A percentile compares a stretch with the other conserved stretches of the same genome.
Conservation (phyloP, 2,113 vertebrate genomes). For the Salvator merianae region DNA sequence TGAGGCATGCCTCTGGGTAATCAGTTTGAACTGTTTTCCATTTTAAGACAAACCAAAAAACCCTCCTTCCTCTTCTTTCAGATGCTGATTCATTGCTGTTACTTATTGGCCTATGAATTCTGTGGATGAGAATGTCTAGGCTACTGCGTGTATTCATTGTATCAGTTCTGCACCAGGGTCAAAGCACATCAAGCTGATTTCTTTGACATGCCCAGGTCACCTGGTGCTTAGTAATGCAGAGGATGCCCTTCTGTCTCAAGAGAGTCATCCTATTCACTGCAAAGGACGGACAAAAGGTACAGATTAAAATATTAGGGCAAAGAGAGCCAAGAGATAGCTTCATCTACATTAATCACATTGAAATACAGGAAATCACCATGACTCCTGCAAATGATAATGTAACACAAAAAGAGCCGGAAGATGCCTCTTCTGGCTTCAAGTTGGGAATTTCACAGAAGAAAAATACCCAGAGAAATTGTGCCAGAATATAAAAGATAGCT, state of each 20-base stretch:
- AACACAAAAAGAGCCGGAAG: conserved; percentile 15
- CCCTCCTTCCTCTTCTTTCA: not conserved
- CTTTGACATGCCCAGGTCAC: conserved; percentile 17
- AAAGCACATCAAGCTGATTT: not conserved
- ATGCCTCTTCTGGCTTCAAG: conserved; percentile 30
- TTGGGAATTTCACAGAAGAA: conserved; percentile 34
- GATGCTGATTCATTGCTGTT: not conserved
- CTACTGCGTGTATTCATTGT: not conserved
- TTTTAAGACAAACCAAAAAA: not conserved
- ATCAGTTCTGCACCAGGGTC: not conserved
- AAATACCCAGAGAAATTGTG: not conserved
- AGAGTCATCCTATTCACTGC: conserved; percentile 7
- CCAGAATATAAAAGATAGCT: not conserved
- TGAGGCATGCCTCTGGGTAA: not conserved
- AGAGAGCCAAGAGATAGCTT: conserved; percentile 21
- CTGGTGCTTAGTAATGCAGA: conserved; percentile 33
- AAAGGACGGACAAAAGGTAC: conserved; percentile 19
- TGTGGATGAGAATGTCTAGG: not conserved
- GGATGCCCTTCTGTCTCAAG: conserved; percentile 2
- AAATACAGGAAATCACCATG: conserved; percentile 23
- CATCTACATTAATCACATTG: conserved; percentile 30
- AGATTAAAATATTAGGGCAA: conserved; percentile 42
- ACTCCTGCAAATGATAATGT: conserved; percentile 18
- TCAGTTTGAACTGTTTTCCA: not conserved
- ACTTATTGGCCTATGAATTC: not conserved